Percentiles rank a stretch among this genome's conserved stretches.
phyloP scores from a whole-genome alignment of 2,888 invertebrate genomes.

The Clanis bilineata region DNA sequence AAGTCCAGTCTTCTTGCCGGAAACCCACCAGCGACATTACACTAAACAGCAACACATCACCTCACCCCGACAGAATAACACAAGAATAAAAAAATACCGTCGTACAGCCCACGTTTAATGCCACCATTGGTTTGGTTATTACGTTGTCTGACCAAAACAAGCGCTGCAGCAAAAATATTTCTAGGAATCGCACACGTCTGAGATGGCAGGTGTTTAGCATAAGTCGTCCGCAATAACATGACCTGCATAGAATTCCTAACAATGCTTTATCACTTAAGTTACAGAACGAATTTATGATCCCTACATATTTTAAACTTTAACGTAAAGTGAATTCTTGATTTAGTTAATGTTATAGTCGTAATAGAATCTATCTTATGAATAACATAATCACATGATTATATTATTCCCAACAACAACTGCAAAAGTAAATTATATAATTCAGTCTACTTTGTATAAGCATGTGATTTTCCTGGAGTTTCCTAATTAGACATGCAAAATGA shows the following conservation, averaged over 20 bases:
- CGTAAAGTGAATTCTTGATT: too few species aligned
- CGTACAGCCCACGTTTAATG: background rate
- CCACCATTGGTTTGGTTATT: background rate
- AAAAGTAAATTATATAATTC: background rate
- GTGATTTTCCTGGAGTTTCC: background rate
- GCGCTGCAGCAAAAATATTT: background rate
- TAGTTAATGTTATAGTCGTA: too few species aligned
- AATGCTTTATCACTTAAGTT: background rate
- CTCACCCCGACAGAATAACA: too few species aligned
- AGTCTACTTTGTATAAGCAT: background rate
- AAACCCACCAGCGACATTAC: too few species aligned
- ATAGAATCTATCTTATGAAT: too few species aligned
- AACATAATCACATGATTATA: too few species aligned
- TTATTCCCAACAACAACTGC: background rate
- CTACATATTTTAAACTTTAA: too few species aligned
- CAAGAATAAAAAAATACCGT: too few species aligned
- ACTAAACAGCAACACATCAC: too few species aligned
- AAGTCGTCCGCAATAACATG: background rate
- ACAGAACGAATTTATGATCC: background rate
- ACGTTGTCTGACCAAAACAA: background rate
- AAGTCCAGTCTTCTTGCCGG: too few species aligned
- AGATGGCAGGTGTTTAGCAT: background rate
- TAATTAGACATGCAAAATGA: constrained; percentile 12
- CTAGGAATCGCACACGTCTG: background rate
- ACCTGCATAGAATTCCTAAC: background rate